phyloP scores from a whole-genome alignment of 2,888 invertebrate genomes.

The Leptopilina myrica region DNA sequence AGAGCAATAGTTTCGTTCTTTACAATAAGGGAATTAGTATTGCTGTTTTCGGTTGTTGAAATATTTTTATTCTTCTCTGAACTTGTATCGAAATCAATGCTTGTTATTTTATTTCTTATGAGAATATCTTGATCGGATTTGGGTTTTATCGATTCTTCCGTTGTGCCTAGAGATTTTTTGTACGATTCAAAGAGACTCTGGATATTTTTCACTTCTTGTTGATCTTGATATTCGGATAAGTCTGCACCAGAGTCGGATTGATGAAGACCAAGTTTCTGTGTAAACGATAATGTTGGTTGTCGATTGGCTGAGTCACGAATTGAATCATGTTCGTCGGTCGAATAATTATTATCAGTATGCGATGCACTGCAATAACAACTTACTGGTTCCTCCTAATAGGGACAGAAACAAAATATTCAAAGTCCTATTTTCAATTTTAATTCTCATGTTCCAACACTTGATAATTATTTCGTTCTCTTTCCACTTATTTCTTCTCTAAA shows the following conservation, averaged over 20 bases:
- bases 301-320: slow-evolving; percentile 78
- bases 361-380: slow-evolving; percentile 88
- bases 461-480: too few species aligned
- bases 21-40: too few species aligned
- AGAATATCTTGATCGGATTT: not conserved
- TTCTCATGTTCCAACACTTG: too few species aligned
- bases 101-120: not conserved
- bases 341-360: slow-evolving; percentile 86
- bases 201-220: slow-evolving; percentile 75
- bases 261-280: slow-evolving; percentile 78
- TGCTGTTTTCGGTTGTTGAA: not conserved
- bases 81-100: not conserved
- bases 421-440: too few species aligned
- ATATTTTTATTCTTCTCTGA: not conserved
- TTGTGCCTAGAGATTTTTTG: slow-evolving; percentile 62
- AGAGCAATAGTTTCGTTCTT: too few species aligned
- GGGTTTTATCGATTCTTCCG: slow-evolving; percentile 51
- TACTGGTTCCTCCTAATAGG: slow-evolving; percentile 74
- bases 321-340: slow-evolving; percentile 85
- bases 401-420: not conserved
- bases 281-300: slow-evolving; percentile 63
- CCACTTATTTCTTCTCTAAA: too few species aligned
- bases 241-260: slow-evolving; percentile 87
- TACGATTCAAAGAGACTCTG: slow-evolving; percentile 72
- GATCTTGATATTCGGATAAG: slow-evolving; percentile 80